Evolutionary conservation across 2,113 vertebrate species (phyloP), one percentile per base, ranked within the genome.

Genomic region (Corydoras sp.): DNA sequence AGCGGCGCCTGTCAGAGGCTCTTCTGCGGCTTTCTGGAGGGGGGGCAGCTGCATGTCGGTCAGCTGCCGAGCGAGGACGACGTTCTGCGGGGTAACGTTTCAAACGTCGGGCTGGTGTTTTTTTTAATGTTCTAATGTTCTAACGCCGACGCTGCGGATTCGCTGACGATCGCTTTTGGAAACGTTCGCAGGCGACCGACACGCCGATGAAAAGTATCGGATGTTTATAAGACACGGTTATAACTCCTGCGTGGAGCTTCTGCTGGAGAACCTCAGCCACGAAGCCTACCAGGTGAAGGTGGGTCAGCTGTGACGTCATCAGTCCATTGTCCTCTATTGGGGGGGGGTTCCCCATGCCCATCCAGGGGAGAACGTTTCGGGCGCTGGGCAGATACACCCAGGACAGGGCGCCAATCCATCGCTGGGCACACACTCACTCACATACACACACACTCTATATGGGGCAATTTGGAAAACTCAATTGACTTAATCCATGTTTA

Each of bases 151-250:
- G 9, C 51, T 53, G 10, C 49, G 2, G 51, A 53, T 8, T 43
- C 7, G 7, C 35, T 63, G 35, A 3, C 18, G 18, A 24, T 11
- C 0, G 2, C 8, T 14, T 53, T 74, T 35, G 31, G 0, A 24
- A 43, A 5, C 65, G 10, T 0, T 62, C 0, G 0, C 77, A 96
- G 94, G 79, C 4, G 63, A 0, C 0, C 53, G 3, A 60, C 86
- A 86, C 49, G 91, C 92, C 0, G 82, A 88, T 4, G 86, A 92
- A 0, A 97, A 94, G 59, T 98, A 96, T 77, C 85, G 64, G 58
- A 83, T 95, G 0, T 99, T 95, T 89, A 92, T 98, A 90, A 84
- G 95, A 48, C 91, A 98, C 68, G 92, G 95, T 3, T 99, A 98
- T 79, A 83, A 82, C 11, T 91, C 88, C 68, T 95, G 94, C 58